Evolutionary conservation across 2,888 invertebrate species (phyloP).

Genomic region (Eugnorisma glareosa): DNA sequence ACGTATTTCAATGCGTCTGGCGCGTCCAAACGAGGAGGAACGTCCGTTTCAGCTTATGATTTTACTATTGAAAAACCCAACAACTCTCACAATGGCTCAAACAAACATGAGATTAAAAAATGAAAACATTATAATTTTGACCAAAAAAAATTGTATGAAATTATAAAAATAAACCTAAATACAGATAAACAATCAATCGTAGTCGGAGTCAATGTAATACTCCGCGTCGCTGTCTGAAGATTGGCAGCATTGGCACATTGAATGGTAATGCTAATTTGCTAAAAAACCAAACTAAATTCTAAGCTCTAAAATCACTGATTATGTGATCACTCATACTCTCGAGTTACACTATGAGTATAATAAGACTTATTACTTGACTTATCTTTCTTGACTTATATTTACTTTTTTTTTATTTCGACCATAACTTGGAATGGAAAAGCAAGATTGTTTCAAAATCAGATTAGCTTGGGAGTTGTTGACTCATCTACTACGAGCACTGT

Average conservation of each 20-base stretch:
- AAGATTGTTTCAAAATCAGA: constrained; percentile 18
- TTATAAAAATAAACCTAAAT: not conserved
- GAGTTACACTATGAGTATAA: not conserved
- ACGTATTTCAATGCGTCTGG: not conserved
- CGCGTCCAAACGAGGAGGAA: not conserved
- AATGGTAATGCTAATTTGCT: not conserved
- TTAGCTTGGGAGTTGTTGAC: constrained; percentile 3
- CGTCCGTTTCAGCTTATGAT: not conserved
- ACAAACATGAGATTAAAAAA: not conserved
- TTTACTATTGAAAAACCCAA: not conserved
- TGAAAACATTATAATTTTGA: not conserved
- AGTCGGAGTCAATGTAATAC: not conserved
- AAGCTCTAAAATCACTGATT: not conserved
- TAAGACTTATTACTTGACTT: too few species aligned
- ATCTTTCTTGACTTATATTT: too few species aligned
- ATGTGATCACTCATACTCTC: not conserved
- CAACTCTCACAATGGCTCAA: not conserved
- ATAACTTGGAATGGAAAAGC: not conserved
- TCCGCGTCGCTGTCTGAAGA: not conserved
- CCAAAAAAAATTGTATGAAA: not conserved
- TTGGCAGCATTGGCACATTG: not conserved
- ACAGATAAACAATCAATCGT: too few species aligned
- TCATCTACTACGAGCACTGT: not conserved
- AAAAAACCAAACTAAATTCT: not conserved
- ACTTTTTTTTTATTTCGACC: too few species aligned